Conservation (phyloP, 2,113 vertebrate genomes). For the Sinocyclocheilus grahami region DNA sequence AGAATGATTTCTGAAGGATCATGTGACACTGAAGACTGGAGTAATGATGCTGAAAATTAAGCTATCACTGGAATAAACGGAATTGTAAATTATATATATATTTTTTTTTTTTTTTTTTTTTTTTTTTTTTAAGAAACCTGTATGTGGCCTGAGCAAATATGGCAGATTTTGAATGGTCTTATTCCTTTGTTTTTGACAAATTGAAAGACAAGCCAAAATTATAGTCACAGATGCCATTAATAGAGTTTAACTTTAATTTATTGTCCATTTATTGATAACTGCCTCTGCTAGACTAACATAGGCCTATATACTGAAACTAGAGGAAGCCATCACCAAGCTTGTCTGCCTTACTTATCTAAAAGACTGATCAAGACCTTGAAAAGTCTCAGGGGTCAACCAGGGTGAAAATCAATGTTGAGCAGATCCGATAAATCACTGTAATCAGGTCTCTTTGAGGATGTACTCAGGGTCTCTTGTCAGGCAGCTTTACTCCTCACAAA, state of each 20-base stretch:
- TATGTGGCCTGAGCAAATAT: too few relatives aligned
- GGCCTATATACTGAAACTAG: background rate
- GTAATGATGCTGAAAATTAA: too few relatives aligned
- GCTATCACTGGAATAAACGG: too few relatives aligned
- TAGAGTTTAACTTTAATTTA: background rate
- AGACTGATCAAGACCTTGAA: conserved; percentile 20
- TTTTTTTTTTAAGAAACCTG: too few relatives aligned
- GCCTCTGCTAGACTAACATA: background rate
- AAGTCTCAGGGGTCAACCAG: conserved; percentile 18
- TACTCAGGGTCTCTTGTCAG: background rate
- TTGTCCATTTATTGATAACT: background rate
- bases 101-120: too few relatives aligned
- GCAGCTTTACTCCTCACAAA: conserved; percentile 4
- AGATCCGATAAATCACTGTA: conserved; percentile 35
- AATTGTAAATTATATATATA: too few relatives aligned
- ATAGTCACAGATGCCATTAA: too few relatives aligned
- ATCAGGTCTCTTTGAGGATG: conserved; percentile 36
- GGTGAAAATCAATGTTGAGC: conserved; percentile 36
- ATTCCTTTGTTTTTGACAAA: too few relatives aligned
- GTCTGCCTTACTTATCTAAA: background rate
- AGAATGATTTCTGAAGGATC: too few relatives aligned
- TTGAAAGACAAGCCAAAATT: too few relatives aligned
- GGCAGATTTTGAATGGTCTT: too few relatives aligned
- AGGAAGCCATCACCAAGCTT: background rate
- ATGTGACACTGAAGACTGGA: too few relatives aligned